Base-by-base conservation (phyloP, 2,888 invertebrate species). In the Rhyacophila evoluta region DNA sequence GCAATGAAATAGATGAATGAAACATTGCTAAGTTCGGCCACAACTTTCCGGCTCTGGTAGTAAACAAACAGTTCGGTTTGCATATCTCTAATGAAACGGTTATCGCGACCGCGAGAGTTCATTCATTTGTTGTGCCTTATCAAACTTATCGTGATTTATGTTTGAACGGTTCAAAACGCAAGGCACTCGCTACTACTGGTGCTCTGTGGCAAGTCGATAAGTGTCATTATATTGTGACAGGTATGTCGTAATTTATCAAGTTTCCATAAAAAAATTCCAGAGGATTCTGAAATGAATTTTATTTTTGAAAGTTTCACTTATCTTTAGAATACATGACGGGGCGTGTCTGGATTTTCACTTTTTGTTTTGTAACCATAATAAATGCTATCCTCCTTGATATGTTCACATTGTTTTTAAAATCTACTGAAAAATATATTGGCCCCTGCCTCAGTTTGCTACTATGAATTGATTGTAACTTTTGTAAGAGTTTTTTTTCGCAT, bases 11-110 rank as follows among this genome's bases (percentile, higher is more conserved):
- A 8, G 55, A 55, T 55, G 55, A 55, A 55, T 55, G 55, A 55
- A 55, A 12, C 55, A 55, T 19, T 33, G 29, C 4, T 33, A 33
- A 33, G 29, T 6, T 55, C 25, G 55, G 55, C 55, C 55, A 55
- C 55, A 55, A 55, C 55, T 55, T 55, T 19, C 55, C 55, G 55
- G 55, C 55, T 55, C 10, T 55, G 19, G 19, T 55, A 55, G 55
- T 55, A 55, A 55, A 55, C 55, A 55, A 55, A 55, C 55, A 55
- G 55, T 55, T 55, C 55, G 55, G 55, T 55, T 55, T 55, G 55
- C 25, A 55, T 55, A 55, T 55, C 55, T 25, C 55, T 25, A 12
- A 25, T 55, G 55, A 55, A 55, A 55, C 55, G 55, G 55, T 55
- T 55, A 55, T 55, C 55, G 55, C 55, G 55, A 19, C 55, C 55